Base-by-base conservation (phyloP, 2,888 invertebrate species). In the Phalangium opilio region DNA sequence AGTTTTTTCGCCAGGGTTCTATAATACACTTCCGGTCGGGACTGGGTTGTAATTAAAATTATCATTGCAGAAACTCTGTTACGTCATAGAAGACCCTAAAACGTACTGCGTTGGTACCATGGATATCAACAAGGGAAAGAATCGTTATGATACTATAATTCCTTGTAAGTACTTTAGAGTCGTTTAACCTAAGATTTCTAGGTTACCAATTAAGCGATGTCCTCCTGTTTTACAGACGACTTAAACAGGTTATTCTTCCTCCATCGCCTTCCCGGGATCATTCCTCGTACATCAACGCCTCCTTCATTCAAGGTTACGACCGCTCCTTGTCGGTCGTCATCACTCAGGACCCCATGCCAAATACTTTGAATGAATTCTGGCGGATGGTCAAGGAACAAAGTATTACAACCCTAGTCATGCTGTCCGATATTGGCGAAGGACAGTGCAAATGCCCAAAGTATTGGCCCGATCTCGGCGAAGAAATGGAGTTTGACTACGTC, bases 271-370 rank as follows among this genome's bases (percentile, higher is more conserved):
- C 79, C 14, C 74, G 80, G 60, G 86, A 87, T 62, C 83, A 81
- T 71, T 86, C 87, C 44, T 87, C 89, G 0, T 91, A 91, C 62
- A 90, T 91, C 61, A 93, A 91, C 67, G 90, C 90, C 0, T 85
- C 89, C 0, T 87, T 89, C 62, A 81, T 90, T 55, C 87, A 89
- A 73, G 89, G 89, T 12, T 90, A 90, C 64, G 85, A 86, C 65
- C 84, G 85, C 64, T 79, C 81, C 0, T 85, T 86, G 67, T 81
- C 83, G 1, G 73, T 86, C 67, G 84, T 91, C 44, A 84, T 91
- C 58, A 85, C 91, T 5, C 93, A 93, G 71, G 90, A 93, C 69
- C 91, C 93, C 1, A 66, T 89, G 57, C 85, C 86, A 45, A 73
- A 73, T 53, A 90, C 90, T 0, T 79, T 86, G 52, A 77, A 79